phyloP scores from a whole-genome alignment of 2,797 vertebrate genomes.

The Myotis myotis region DNA sequence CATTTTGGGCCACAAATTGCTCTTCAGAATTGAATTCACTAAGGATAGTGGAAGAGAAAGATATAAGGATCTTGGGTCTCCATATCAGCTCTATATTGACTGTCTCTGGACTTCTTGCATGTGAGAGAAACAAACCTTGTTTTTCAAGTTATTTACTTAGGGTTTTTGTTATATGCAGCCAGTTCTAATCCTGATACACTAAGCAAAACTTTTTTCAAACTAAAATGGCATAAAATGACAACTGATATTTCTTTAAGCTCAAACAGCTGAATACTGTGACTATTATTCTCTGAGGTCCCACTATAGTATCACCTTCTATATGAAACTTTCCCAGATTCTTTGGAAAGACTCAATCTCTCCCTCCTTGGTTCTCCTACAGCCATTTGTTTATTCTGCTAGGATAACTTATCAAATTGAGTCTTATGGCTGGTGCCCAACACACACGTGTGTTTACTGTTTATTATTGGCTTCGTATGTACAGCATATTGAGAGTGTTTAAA shows the following conservation, averaged over 20 bases:
- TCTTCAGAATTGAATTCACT: not conserved
- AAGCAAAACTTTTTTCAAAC: conserved; percentile 2
- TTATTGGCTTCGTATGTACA: not conserved
- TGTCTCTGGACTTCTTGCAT: not conserved
- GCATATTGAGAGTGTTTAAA: not conserved
- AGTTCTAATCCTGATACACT: not conserved
- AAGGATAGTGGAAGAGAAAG: not conserved
- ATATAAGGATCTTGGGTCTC: not conserved
- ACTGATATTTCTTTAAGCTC: not conserved
- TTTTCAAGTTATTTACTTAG: conserved; percentile 30
- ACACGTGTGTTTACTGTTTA: not conserved
- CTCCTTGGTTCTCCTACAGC: not conserved
- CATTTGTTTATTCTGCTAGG: conserved; percentile 3
- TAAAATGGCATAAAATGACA: conserved; percentile 5
- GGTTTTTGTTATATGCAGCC: not conserved
- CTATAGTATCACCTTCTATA: not conserved
- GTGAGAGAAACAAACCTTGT: conserved; percentile 1
- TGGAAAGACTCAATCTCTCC: not conserved
- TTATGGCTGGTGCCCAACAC: not conserved
- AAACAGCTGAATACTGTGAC: not conserved
- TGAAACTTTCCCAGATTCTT: not conserved
- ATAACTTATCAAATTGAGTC: not conserved
- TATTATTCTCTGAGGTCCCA: not conserved
- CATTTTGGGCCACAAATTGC: not conserved
- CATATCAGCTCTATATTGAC: not conserved